Conservation (phyloP, 2,113 vertebrate species). For the Eulacestoma nigropectus region DNA sequence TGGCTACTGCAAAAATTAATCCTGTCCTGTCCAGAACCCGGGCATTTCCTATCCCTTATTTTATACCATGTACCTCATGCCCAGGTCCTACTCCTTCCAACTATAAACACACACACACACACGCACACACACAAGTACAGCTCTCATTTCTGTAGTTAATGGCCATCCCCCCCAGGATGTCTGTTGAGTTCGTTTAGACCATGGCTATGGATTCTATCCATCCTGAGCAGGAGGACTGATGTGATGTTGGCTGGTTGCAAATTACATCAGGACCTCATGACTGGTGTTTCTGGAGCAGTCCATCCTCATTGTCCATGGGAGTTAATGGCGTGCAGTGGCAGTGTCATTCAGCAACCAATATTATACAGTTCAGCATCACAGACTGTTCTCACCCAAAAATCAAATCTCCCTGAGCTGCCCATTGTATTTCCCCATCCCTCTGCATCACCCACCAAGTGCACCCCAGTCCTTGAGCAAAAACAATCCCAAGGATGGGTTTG, state of each 20-base stretch:
- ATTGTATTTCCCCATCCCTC: not conserved
- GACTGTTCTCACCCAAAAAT: not conserved
- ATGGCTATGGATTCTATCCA: not conserved
- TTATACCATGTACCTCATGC: not conserved
- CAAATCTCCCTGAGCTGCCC: not conserved
- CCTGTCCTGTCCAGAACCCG: not conserved
- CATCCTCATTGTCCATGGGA: not conserved
- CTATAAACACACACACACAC: too few species aligned
- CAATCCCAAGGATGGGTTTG: rapidly evolving
- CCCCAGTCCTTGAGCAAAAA: not conserved
- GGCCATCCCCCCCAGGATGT: not conserved
- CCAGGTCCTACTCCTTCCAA: not conserved
- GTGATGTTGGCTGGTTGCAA: not conserved
- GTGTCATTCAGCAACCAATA: not conserved
- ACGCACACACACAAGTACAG: not conserved
- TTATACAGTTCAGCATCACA: not conserved
- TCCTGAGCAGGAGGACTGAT: not conserved
- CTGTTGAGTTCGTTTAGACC: not conserved
- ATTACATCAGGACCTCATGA: not conserved
- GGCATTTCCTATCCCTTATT: not conserved
- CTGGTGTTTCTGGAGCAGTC: not conserved
- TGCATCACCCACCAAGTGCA: not conserved
- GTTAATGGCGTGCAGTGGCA: not conserved
- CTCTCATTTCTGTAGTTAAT: not conserved
- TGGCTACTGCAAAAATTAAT: not conserved